phyloP scores from a whole-genome alignment of 2,888 invertebrate genomes.

The Epiblema foenella region DNA sequence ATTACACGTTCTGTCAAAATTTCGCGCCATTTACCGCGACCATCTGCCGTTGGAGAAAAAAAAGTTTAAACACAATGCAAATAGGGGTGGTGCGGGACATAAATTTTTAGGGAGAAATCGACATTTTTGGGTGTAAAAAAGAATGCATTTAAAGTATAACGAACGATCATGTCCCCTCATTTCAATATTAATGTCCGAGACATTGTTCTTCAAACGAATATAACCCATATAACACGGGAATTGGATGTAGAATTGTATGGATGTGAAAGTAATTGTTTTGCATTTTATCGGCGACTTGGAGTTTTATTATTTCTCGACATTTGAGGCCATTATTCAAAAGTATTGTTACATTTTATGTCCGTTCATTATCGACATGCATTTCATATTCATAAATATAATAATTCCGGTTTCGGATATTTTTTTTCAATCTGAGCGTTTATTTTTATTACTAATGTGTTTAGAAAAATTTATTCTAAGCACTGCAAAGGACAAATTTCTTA shows the following conservation, averaged over 20 bases:
- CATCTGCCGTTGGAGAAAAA: constrained; percentile 74
- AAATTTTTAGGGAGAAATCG: constrained; percentile 81
- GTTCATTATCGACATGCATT: constrained; percentile 37
- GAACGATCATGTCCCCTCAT: constrained; percentile 71
- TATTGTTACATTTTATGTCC: constrained; percentile 45
- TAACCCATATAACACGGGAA: constrained; percentile 50
- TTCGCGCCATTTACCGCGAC: constrained; percentile 81
- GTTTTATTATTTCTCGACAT: constrained; percentile 66
- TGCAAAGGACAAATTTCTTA: too few relatives aligned
- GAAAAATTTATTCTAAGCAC: too few relatives aligned
- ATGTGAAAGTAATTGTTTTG: constrained; percentile 51
- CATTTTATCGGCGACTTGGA: constrained; percentile 60
- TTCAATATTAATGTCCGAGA: constrained; percentile 75
- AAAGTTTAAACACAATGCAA: constrained; percentile 82
- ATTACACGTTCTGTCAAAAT: constrained; percentile 82
- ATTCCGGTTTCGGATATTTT: constrained; percentile 9
- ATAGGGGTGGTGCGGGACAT: constrained; percentile 78
- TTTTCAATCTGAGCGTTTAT: constrained; percentile 7
- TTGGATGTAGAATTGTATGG: constrained; percentile 54
- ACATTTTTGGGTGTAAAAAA: constrained; percentile 74
- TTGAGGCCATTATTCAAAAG: constrained; percentile 59
- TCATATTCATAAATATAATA: constrained; percentile 32
- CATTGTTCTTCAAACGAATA: constrained; percentile 50
- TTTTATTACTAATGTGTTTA: background rate
- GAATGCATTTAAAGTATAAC: constrained; percentile 82